These are phyloP conservation scores for Clunio marinus DNA, from an alignment of 2,888 invertebrate genomes.

Conservation along the genomic window DNA sequence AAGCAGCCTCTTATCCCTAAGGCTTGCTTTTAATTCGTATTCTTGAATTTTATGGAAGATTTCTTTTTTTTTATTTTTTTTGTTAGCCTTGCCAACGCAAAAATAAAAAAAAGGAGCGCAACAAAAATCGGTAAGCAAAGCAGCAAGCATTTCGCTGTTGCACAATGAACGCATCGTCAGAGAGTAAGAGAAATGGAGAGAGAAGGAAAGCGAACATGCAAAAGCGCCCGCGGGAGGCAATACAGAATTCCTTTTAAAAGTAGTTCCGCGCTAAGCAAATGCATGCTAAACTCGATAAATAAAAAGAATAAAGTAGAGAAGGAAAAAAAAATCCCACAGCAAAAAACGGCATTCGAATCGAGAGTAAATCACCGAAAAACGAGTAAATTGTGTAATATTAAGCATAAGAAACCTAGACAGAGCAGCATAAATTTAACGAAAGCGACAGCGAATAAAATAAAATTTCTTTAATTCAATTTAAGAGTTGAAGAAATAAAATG, in stretches of 20 bases:
- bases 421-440: neutral
- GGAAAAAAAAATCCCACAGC: neutral
- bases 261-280: conserved; percentile 23
- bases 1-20: neutral
- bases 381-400: neutral
- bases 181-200: neutral
- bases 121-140: conserved; percentile 34
- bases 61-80: neutral
- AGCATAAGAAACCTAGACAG: neutral
- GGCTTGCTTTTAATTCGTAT: conserved; percentile 10
- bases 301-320: neutral
- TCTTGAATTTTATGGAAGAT: conserved; percentile 19
- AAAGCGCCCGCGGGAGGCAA: conserved; percentile 35
- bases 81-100: neutral
- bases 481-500: neutral
- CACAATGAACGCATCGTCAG: neutral
- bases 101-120: neutral
- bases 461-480: neutral
- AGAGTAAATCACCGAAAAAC: conserved; percentile 1
- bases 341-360: neutral
- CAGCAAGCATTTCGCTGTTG: conserved; percentile 20
- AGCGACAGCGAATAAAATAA: neutral
- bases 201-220: conserved; percentile 21
- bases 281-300: neutral
- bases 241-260: conserved; percentile 35